These are phyloP conservation scores for Pseudopodoces humilis DNA, from an alignment of 2,113 vertebrate genomes.

Conservation along the genomic window DNA sequence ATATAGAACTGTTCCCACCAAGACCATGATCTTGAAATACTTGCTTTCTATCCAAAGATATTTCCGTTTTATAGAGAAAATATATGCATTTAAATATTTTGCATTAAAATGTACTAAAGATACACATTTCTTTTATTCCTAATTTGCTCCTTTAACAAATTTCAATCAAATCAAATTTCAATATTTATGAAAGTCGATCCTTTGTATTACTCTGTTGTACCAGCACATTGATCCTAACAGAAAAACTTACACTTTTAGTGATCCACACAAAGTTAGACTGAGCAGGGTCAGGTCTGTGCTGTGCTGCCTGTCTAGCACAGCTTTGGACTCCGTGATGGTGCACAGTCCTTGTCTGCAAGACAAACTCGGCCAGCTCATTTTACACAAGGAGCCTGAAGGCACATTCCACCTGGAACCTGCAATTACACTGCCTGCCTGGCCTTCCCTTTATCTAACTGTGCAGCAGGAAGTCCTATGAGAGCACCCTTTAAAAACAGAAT, in stretches of 20 bases:
- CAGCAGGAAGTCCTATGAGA: not conserved
- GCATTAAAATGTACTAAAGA: not conserved
- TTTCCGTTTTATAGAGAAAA: not conserved
- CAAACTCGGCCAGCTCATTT: not conserved
- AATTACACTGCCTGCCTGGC: not conserved
- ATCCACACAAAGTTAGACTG: not conserved
- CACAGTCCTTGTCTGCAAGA: not conserved
- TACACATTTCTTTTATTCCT: not conserved
- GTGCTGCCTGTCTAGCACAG: not conserved
- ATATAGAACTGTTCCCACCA: not conserved
- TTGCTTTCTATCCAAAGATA: not conserved
- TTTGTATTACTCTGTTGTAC: not conserved
- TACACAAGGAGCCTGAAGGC: not conserved
- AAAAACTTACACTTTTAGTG: not conserved
- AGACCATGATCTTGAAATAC: not conserved
- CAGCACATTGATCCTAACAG: fast-evolving
- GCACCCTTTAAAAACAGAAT: not conserved
- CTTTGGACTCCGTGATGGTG: not conserved
- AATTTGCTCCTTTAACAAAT: not conserved
- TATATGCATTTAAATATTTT: not conserved
- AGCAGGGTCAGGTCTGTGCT: not conserved
- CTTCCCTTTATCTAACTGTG: not conserved
- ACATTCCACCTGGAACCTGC: not conserved
- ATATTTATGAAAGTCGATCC: not conserved
- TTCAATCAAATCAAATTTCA: not conserved